phyloP scores from a whole-genome alignment of 2,113 vertebrate genomes.

The Mus musculus region GRCm39 chr15:11988501-11989000 shows the following conservation, averaged over 20 bases:
- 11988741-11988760: background rate
- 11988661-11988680: background rate
- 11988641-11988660: background rate
- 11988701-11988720: background rate
- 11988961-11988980: background rate
- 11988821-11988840: background rate
- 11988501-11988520: background rate
- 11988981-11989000: background rate
- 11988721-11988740: background rate
- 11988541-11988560: background rate
- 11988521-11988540: background rate
- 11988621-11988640: background rate
- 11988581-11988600: background rate
- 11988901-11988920: background rate
- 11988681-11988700: background rate
- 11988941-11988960: background rate
- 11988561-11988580: background rate
- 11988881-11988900: background rate
- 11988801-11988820: background rate
- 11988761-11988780: background rate
- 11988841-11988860: background rate
- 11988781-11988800: background rate
- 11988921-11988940: background rate
- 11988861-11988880: background rate
- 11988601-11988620: background rate